A percentile compares a stretch with the other conserved stretches of the same genome.
Evolutionary conservation across 1,140 invertebrate genomes (phyloP).

Genomic region (Nephila pilipes): DNA sequence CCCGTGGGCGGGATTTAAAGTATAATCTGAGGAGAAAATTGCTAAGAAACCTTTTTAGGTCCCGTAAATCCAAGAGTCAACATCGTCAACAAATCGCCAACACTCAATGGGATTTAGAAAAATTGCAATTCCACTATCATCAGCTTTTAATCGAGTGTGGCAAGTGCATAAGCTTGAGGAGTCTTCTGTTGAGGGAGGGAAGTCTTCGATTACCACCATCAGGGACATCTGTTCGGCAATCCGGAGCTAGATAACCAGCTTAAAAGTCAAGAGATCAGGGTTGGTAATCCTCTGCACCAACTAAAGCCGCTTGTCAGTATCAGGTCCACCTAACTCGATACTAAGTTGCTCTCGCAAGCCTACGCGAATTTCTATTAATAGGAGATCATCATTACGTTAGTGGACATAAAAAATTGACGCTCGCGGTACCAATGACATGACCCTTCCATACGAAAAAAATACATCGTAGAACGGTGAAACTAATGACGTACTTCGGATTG

Average conservation of each 20-base stretch:
- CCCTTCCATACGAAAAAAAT: neutral
- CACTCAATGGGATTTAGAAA: slow-evolving; percentile 16
- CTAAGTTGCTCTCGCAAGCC: slow-evolving; percentile 41
- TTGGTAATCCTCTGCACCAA: slow-evolving; percentile 32
- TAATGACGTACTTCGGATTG: too few relatives aligned
- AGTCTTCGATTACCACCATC: neutral
- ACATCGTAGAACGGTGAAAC: too few relatives aligned
- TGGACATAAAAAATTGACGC: slow-evolving; percentile 30
- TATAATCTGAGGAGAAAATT: neutral
- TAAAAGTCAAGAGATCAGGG: slow-evolving; percentile 50
- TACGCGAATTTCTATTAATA: slow-evolving; percentile 44
- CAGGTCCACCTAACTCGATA: slow-evolving; percentile 53
- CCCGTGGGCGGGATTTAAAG: neutral
- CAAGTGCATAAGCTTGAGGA: neutral
- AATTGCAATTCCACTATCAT: neutral
- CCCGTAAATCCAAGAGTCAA: neutral
- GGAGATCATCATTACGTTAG: neutral
- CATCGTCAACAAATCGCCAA: neutral
- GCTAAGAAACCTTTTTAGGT: neutral
- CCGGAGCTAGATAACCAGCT: slow-evolving; percentile 58
- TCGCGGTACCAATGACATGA: neutral
- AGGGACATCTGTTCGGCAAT: slow-evolving; percentile 6
- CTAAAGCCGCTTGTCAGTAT: slow-evolving; percentile 58
- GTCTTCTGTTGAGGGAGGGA: neutral
- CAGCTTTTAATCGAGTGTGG: slow-evolving; percentile 12